Evolutionary conservation across 2,888 invertebrate species (phyloP).

Genomic region (Campoletis raptor): DNA sequence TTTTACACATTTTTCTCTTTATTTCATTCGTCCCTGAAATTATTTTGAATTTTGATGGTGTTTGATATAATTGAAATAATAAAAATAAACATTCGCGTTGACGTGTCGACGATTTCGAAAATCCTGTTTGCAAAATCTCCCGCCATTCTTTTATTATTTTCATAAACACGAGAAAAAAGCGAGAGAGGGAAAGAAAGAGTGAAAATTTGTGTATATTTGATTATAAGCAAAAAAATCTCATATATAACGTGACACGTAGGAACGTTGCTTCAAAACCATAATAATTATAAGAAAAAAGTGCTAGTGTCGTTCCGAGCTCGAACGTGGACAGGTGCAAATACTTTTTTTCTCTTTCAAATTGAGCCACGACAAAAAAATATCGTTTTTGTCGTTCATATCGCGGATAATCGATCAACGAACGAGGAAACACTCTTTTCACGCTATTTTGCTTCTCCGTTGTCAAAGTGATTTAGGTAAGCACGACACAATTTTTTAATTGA

Average conservation of each 20-base stretch:
- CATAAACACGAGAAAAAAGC: neutral
- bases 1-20: neutral
- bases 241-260: neutral
- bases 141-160: conserved; percentile 9
- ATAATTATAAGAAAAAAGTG: conserved; percentile 32
- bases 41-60: neutral
- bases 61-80: neutral
- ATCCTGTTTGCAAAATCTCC: conserved; percentile 58
- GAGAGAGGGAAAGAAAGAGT: neutral
- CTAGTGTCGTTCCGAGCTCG: conserved; percentile 61
- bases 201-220: neutral
- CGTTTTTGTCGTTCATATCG: neutral
- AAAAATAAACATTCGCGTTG: neutral
- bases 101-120: conserved; percentile 56
- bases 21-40: neutral
- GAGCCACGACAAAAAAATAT: conserved; percentile 2
- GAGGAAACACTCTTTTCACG: neutral
- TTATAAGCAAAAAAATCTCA: conserved; percentile 27
- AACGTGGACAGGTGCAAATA: conserved; percentile 56
- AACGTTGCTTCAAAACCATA: neutral
- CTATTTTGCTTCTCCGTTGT: neutral
- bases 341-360: conserved; percentile 9
- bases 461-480: conserved; percentile 9
- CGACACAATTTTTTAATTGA: neutral
- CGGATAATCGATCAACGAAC: conserved; percentile 9